A percentile compares a stretch with the other conserved stretches of the same genome.
Evolutionary conservation across 2,797 vertebrate genomes (phyloP).

Genomic region (Erpetoichthys calabaricus): DNA sequence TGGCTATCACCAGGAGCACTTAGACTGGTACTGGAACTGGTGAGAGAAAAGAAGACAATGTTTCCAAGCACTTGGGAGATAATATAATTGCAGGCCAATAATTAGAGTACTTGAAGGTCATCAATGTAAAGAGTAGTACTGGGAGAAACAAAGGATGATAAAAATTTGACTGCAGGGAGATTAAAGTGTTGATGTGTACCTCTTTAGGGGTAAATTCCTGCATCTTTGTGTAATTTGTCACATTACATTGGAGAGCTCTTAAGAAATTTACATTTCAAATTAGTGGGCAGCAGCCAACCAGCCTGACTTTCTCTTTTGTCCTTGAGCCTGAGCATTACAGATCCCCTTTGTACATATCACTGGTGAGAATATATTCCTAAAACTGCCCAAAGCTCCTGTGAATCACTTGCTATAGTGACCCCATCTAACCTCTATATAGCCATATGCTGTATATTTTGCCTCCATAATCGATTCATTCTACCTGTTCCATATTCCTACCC

Average conservation of each 20-base stretch:
- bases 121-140: slow-evolving; percentile 25
- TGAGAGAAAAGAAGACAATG: too few species aligned
- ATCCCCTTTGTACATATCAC: too few species aligned
- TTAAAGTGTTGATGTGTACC: slow-evolving; percentile 32
- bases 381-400: too few species aligned
- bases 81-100: slow-evolving; percentile 17
- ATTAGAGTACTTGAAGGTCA: slow-evolving; percentile 46
- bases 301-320: background rate
- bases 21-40: too few species aligned
- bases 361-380: too few species aligned
- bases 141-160: slow-evolving; percentile 37
- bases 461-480: too few species aligned
- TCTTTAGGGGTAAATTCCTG: slow-evolving; percentile 42
- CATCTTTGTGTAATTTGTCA: slow-evolving; percentile 36
- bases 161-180: slow-evolving; percentile 32
- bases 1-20: too few species aligned
- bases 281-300: slow-evolving; percentile 16
- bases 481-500: too few species aligned
- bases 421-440: too few species aligned
- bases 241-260: slow-evolving; percentile 35
- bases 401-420: too few species aligned
- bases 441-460: too few species aligned
- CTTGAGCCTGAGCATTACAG: background rate
- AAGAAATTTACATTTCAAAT: slow-evolving; percentile 54
- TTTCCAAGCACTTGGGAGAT: too few species aligned